Conservation (phyloP, 2,888 invertebrate species). For the Dicyrtomina minuta region DNA sequence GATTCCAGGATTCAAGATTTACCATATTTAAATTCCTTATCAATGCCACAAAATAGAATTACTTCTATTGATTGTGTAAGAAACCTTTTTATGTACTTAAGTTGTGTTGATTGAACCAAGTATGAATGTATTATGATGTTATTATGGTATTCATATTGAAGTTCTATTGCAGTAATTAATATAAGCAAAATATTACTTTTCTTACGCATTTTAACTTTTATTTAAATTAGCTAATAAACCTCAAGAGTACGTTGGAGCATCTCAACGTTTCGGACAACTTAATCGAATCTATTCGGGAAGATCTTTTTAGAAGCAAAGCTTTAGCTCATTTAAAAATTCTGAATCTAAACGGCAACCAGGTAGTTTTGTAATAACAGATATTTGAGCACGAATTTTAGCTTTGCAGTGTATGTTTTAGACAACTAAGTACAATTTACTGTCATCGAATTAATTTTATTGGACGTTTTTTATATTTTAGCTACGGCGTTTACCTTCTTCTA, state of each 20-base stretch:
- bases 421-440: neutral
- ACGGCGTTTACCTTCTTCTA: slow-evolving; percentile 5
- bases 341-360: slow-evolving; percentile 20
- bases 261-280: slow-evolving; percentile 18
- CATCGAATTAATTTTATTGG: neutral
- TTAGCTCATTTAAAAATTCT: slow-evolving; percentile 7
- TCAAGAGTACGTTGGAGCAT: slow-evolving; percentile 11
- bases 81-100: no score
- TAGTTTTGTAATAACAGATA: neutral
- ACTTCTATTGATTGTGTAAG: slow-evolving; percentile 14
- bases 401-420: neutral
- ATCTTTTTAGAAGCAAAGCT: slow-evolving; percentile 6
- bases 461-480: neutral
- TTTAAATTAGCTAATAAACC: slow-evolving; percentile 7
- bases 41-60: slow-evolving; percentile 12
- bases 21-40: slow-evolving; percentile 5
- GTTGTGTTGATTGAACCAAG: no score
- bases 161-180: no score
- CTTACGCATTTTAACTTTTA: neutral
- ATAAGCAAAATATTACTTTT: no score
- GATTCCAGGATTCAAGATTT: slow-evolving; percentile 18
- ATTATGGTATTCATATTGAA: no score
- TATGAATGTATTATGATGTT: no score
- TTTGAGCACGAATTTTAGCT: neutral
- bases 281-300: slow-evolving; percentile 22